Evolutionary conservation across 1,140 invertebrate genomes (phyloP).

Genomic region (Prorops nasuta): DNA sequence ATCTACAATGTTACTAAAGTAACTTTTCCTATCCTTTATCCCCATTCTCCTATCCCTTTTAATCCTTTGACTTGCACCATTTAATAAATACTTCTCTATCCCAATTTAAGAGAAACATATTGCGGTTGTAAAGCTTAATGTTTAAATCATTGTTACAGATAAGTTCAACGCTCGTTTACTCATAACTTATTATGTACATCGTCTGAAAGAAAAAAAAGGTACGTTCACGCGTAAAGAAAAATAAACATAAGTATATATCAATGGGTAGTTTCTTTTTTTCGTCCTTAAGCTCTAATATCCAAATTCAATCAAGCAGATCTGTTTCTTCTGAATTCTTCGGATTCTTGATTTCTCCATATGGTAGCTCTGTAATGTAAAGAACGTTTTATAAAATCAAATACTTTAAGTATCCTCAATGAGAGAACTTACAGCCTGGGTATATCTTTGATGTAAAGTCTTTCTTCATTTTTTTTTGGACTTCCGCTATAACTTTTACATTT

Average conservation of each 20-base stretch:
- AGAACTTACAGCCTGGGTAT: constrained; percentile 42
- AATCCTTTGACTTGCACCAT: no score
- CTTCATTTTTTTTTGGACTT: neutral
- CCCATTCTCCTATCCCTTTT: neutral
- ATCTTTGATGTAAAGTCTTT: constrained; percentile 42
- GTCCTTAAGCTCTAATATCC: neutral
- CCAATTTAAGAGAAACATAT: constrained; percentile 3
- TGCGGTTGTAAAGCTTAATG: constrained; percentile 3
- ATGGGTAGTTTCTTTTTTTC: constrained; percentile 24
- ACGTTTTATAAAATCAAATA: no score
- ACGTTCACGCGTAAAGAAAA: constrained; percentile 51
- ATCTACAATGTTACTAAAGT: constrained; percentile 35
- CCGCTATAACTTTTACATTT: constrained; percentile 26
- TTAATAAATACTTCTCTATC: no score
- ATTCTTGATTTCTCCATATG: constrained; percentile 33
- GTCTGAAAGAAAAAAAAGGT: constrained; percentile 43
- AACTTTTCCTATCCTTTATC: neutral
- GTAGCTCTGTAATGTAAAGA: constrained; percentile 21
- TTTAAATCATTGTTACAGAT: constrained; percentile 34
- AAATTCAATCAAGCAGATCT: neutral
- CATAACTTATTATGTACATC: constrained; percentile 56
- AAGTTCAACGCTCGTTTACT: constrained; percentile 54
- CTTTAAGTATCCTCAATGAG: no score
- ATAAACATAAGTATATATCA: constrained; percentile 55
- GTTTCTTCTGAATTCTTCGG: constrained; percentile 15